Base-by-base conservation (phyloP, 2,888 invertebrate species). In the Tiliacea aurago region DNA sequence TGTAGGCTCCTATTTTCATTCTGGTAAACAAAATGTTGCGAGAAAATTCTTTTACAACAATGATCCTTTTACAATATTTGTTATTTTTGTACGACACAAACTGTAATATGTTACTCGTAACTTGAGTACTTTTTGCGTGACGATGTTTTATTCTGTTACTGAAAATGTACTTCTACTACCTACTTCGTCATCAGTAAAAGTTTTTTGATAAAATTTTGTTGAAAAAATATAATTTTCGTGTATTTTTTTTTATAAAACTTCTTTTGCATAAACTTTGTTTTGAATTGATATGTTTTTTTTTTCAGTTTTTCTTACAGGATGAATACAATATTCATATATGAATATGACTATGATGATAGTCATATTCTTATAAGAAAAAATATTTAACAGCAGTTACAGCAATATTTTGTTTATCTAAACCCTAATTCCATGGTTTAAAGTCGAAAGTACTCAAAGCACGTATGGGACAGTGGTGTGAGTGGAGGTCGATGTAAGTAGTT, bases 381-480 rank as follows among this genome's bases (percentile, higher is more conserved):
- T 5, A 15, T 7, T 2, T 28, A 28, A 15, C 15, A 55, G 15
- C 23, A 7, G 15, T 15, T 28, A 4, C 55, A 28, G 15, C 0
- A 9, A 28, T 28, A 0, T 55, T 55, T 28, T 15, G 4, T 51
- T 59, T 43, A 10, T 33, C 6, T 41, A 51, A 63, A 11, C 10
- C 47, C 7, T 47, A 43, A 64, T 47, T 65, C 4, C 11, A 56
- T 66, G 47, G 4, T 76, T 41, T 56, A 51, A 65, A 81, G 23
- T 23, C 6, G n/a, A 9, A 28, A 59, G 33, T 65, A 55, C 28
- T 55, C 61, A 62, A 53, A 68, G 23, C 81, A 78, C 76, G 80
- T 82, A 73, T 83, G 85, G 78, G 78, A 84, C 76, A 85, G 86
- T 90, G 89, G 92, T 92, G 90, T 92, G 84, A 92, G 84, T 68